A percentile compares a stretch with the other conserved stretches of the same genome.
phyloP scores from a whole-genome alignment of 2,113 vertebrate genomes.

The Ancistrus triradiatus region DNA sequence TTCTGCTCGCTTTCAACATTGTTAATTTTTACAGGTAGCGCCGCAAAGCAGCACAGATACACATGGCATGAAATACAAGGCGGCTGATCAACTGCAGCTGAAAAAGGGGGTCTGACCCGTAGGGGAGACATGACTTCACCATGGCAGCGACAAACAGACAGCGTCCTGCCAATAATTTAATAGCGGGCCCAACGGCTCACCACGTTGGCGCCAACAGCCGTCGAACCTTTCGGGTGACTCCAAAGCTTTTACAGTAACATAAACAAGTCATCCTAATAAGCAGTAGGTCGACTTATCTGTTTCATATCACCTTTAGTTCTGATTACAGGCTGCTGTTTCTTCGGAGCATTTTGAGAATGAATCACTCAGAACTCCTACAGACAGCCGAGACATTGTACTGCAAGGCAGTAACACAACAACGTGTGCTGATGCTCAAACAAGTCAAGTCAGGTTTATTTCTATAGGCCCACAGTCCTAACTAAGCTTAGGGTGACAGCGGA shows the following conservation, averaged over 20 bases:
- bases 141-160: constrained; percentile 10
- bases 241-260: constrained; percentile 22
- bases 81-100: constrained; percentile 16
- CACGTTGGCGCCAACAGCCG: not conserved
- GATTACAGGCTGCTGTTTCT: too few species aligned
- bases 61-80: not conserved
- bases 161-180: constrained; percentile 28
- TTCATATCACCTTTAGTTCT: not conserved
- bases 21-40: constrained; percentile 27
- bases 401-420: too few species aligned
- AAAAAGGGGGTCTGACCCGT: constrained; percentile 11
- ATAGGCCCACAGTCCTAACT: too few species aligned
- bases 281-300: not conserved
- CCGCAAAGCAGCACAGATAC: constrained; percentile 7
- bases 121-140: constrained; percentile 17
- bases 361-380: too few species aligned
- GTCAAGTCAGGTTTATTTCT: too few species aligned
- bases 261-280: too few species aligned
- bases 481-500: too few species aligned
- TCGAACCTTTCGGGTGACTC: not conserved
- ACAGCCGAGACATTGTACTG: too few species aligned
- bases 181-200: not conserved
- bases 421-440: too few species aligned
- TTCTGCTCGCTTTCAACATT: not conserved
- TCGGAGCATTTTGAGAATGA: too few species aligned